Percentiles rank a stretch among this genome's conserved stretches.
Evolutionary conservation across 2,797 vertebrate genomes (phyloP).

Genomic region (Aythya fuligula): DNA sequence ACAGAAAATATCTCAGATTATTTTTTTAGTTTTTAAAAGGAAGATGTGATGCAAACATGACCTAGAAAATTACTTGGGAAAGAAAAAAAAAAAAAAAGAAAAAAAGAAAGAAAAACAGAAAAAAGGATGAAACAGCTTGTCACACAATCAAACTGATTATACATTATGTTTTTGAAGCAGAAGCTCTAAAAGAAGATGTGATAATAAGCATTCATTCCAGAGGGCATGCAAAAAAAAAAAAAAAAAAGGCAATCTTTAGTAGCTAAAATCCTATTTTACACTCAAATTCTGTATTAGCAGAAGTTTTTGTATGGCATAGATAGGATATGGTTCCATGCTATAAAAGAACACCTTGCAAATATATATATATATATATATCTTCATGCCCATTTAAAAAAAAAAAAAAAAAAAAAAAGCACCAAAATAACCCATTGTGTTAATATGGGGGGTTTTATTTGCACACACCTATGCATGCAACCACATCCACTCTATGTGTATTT

Average conservation of each 20-base stretch:
- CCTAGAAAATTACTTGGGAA: constrained; percentile 34
- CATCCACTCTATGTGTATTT: neutral
- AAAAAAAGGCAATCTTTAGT: neutral
- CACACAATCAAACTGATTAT: constrained; percentile 65
- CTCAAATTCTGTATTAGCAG: neutral
- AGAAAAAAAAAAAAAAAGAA: neutral
- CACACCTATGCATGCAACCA: neutral
- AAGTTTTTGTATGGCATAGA: neutral
- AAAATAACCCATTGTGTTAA: neutral
- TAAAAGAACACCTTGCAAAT: neutral
- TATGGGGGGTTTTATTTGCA: neutral
- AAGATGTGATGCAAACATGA: constrained; percentile 39
- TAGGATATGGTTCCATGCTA: neutral
- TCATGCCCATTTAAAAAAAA: neutral
- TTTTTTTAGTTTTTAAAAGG: neutral
- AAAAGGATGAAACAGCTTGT: constrained; percentile 48
- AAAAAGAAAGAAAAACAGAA: neutral
- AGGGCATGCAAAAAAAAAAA: neutral
- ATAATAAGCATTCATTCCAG: constrained; percentile 37
- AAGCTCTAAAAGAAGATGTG: constrained; percentile 22
- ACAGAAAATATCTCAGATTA: neutral
- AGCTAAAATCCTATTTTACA: neutral
- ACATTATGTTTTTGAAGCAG: constrained; percentile 53
- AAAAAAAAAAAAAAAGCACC: neutral
- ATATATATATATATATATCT: neutral